These are phyloP conservation scores for Sebastes alutus DNA, from an alignment of 2,797 vertebrate species.

Conservation along the genomic window DNA sequence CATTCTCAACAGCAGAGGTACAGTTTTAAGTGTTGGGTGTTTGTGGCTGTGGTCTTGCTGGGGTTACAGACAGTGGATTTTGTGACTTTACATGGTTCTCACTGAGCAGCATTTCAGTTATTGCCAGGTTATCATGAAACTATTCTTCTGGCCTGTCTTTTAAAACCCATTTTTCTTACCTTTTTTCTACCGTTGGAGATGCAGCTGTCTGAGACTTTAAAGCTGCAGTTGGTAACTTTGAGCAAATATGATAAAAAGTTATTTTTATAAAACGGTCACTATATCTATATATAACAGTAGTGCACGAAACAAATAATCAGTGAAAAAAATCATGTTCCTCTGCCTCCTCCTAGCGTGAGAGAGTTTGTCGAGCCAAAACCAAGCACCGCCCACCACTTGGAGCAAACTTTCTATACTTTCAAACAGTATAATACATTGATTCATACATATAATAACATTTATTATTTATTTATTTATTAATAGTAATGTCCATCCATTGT, in stretches of 20 bases:
- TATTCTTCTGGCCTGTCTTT: not conserved
- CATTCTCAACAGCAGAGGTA: constrained; percentile 38
- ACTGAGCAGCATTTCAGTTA: not conserved
- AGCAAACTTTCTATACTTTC: too few relatives aligned
- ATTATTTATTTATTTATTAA: not conserved
- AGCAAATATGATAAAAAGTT: too few relatives aligned
- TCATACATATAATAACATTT: not conserved
- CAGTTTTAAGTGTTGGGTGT: constrained; percentile 34
- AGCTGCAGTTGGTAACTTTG: too few relatives aligned
- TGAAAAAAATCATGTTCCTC: too few relatives aligned
- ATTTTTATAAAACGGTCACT: not conserved
- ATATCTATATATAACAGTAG: too few relatives aligned
- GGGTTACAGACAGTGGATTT: not conserved
- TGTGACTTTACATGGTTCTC: not conserved
- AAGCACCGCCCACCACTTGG: too few relatives aligned
- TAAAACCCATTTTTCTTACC: not conserved
- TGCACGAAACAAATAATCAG: too few relatives aligned
- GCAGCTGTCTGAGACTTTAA: not conserved
- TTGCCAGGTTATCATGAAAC: not conserved
- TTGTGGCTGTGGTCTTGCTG: constrained; percentile 9
- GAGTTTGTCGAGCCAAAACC: too few relatives aligned
- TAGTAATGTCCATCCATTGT: not conserved
- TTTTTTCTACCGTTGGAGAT: too few relatives aligned
- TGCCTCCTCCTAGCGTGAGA: too few relatives aligned
- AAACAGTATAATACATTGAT: not conserved